Evolutionary conservation across 2,797 vertebrate genomes (phyloP).

Genomic region (Phalloptychus januarius): DNA sequence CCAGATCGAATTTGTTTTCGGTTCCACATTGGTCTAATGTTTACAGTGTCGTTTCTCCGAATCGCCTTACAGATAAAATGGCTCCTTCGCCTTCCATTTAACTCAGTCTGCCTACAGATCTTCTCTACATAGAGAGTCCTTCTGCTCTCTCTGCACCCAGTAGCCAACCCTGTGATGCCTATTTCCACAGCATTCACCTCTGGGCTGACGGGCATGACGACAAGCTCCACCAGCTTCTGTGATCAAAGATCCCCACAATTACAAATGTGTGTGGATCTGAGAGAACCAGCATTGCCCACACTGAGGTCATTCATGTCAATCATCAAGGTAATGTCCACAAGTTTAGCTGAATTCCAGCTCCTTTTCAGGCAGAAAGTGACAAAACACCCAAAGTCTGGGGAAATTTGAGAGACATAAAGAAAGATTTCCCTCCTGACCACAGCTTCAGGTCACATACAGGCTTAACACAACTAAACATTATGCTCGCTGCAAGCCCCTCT

Average conservation of each 20-base stretch:
- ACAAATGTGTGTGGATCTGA: conserved; percentile 61
- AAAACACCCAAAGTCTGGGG: conserved; percentile 13
- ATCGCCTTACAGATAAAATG: conserved; percentile 33
- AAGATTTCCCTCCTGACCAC: conserved; percentile 38
- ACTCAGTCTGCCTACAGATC: conserved; percentile 10
- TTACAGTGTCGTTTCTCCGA: conserved; percentile 25
- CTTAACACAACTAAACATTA: conserved; percentile 62
- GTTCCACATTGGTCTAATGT: conserved; percentile 28
- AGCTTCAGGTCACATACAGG: conserved; percentile 51
- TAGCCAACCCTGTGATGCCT: conserved; percentile 54
- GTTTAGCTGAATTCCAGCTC: conserved; percentile 17
- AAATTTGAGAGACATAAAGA: conserved; percentile 21
- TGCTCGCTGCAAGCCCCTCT: conserved; percentile 64
- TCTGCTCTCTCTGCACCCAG: conserved; percentile 34
- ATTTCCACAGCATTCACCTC: conserved; percentile 67
- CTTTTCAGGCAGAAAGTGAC: background rate
- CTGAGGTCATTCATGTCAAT: conserved; percentile 42
- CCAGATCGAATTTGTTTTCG: conserved; percentile 12
- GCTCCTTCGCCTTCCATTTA: conserved; percentile 25
- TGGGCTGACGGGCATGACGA: conserved; percentile 73
- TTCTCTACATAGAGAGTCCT: conserved; percentile 25
- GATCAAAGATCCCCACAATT: conserved; percentile 71
- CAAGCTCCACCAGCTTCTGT: conserved; percentile 69
- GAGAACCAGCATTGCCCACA: conserved; percentile 33
- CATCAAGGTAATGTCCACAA: conserved; percentile 16